A percentile compares a stretch with the other conserved stretches of the same genome.
phyloP scores from a whole-genome alignment of 2,797 vertebrate genomes.

The Chelmon rostratus region DNA sequence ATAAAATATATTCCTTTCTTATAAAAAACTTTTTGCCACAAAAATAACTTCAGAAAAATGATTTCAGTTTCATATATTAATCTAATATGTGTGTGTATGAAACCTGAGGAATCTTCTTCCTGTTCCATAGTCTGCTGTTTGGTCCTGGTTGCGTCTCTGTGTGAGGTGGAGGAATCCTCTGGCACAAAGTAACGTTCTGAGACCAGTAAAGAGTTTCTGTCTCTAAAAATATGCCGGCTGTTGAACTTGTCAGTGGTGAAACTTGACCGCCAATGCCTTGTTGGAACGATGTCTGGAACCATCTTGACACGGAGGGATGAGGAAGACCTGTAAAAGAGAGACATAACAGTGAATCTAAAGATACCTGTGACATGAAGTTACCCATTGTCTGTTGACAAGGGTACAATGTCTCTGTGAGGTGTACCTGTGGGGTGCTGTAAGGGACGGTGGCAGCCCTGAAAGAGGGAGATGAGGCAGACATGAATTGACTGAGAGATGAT shows the following conservation, averaged over 20 bases:
- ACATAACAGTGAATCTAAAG: neutral
- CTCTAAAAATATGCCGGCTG: constrained; percentile 22
- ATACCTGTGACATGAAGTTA: neutral
- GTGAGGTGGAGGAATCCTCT: constrained; percentile 36
- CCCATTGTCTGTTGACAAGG: no score
- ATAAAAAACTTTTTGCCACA: neutral
- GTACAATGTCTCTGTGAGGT: neutral
- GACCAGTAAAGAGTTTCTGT: constrained; percentile 30
- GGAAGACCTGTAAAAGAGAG: constrained; percentile 57
- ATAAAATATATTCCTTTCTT: neutral
- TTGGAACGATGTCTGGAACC: constrained; percentile 59
- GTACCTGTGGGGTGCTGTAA: constrained; percentile 59
- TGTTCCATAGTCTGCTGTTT: constrained; percentile 22
- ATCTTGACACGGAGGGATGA: constrained; percentile 43
- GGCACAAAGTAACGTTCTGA: constrained; percentile 42
- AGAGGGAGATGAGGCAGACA: constrained; percentile 10
- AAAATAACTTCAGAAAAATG: neutral
- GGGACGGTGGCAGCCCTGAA: constrained; percentile 59
- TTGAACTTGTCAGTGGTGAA: constrained; percentile 29
- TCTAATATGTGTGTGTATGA: neutral
- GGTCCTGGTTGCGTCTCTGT: constrained; percentile 17
- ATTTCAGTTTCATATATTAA: neutral
- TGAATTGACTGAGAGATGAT: neutral
- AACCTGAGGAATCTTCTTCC: constrained; percentile 46
- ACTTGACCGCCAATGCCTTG: constrained; percentile 46